Conservation (phyloP, 2,888 invertebrate genomes). For the Octonoba sinensis region DNA sequence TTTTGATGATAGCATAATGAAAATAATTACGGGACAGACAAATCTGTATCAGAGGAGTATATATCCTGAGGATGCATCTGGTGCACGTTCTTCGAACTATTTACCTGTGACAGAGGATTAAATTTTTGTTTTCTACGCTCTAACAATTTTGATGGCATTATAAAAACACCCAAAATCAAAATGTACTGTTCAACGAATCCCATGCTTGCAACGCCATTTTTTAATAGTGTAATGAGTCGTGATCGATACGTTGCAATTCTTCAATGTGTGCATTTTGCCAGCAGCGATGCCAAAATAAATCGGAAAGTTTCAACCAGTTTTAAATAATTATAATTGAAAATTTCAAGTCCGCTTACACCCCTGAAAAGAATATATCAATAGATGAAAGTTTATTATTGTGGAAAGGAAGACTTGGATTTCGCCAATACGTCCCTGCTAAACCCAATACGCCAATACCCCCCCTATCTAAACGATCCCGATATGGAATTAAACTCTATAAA, state of each 20-base stretch:
- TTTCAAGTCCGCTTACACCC: neutral
- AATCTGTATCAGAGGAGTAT: constrained; percentile 4
- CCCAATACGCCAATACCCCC: too few species aligned
- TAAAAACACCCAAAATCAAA: too few species aligned
- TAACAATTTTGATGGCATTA: too few species aligned
- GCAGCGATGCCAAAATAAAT: constrained; percentile 3
- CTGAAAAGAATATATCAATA: constrained; percentile 5
- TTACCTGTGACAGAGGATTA: neutral
- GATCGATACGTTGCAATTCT: constrained; percentile 9
- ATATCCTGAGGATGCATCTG: constrained; percentile 1
- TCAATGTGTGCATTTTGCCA: constrained; percentile 1
- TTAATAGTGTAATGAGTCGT: constrained; percentile 10
- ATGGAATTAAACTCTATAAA: too few species aligned
- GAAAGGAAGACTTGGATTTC: constrained; percentile 12
- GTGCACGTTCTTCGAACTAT: neutral
- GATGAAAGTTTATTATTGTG: too few species aligned
- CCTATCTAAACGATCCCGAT: too few species aligned
- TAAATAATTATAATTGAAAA: neutral
- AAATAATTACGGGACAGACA: constrained; percentile 5
- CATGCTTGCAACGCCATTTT: constrained; percentile 14
- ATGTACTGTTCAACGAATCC: too few species aligned
- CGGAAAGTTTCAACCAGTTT: too few species aligned
- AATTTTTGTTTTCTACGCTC: constrained; percentile 2
- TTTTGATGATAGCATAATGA: constrained; percentile 8
- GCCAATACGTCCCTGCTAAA: neutral